Base-by-base conservation (phyloP, 2,888 invertebrate species). In the Athalia rosae region DNA sequence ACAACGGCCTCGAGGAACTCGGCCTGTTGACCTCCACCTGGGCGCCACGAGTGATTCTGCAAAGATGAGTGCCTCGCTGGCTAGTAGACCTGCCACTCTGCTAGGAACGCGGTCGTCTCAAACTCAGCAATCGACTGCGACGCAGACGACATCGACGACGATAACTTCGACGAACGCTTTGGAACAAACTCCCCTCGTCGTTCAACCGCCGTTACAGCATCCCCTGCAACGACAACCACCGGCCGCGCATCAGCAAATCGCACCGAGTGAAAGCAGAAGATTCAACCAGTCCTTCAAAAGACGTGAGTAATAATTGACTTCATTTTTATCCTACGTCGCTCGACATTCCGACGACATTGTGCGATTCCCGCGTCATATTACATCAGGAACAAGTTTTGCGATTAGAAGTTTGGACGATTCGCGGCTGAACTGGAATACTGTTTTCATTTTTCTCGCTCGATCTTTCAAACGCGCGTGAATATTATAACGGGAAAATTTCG, bases 1-100 rank as follows among this genome's bases (percentile, higher is more conserved):
- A 71, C 71, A 45, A 71, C 71, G 71, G 58, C 71, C 71, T 71
- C 71, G 56, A 71, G 58, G 71, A 71, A 67, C 15, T 45, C 50
- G 56, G 69, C 56, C 56, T 56, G 69, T 56, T 56, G 69, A 69
- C 69, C 56, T 69, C 69, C 69, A 58, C 71, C 71, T 71, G 56
- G 45, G 58, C 45, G 71, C 71, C 71, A 45, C 71, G 56, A 56
- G 56, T 58, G 71, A 71, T 71, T 71, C 43, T 71, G 13, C 8
- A 45, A 56, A 71, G 71, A 71, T 71, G 71, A 71, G 71, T 58
- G 71, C 71, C 43, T 71, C 71, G 41, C 71, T 71, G 3, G 71
- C 71, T 45, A 71, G 71, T 13, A 71, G 71, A 71, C 9, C 71
- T 45, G 50, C 71, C 15, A 58, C 45, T 71, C 56, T 71, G 8